Base-by-base conservation (phyloP, 2,797 vertebrate genomes). In the Enteromius radiatus region DNA sequence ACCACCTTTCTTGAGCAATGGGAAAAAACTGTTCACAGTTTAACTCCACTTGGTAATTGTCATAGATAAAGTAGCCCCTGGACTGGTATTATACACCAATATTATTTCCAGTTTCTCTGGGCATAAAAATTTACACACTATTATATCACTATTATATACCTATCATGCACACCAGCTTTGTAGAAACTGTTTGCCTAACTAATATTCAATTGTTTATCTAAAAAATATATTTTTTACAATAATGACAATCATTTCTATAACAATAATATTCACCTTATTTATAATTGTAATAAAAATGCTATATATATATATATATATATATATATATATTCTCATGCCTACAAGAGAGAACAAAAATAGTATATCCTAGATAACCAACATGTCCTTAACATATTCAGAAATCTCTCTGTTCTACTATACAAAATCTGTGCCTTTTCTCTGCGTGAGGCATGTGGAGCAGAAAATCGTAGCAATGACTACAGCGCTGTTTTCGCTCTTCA, bases 401-500 rank as follows among this genome's bases (percentile, higher is more conserved):
- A 61, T 49, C 0, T 63, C 14, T n/a, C 36, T 31, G 45, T 26
- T 36, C 14, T 36, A n/a, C 11, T 11, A 64, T 4, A 31, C 12
- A 43, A 45, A 65, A 59, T 68, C 36, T 56, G 1, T 43, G 11
- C 0, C 0, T 33, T 47, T 47, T 73, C 41, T 64, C 23, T 56
- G 47, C 36, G 15, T 6, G 31, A 80, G 88, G 80, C 85, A 91
- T 92, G 85, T 92, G 84, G 90, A 91, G 91, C 91, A 88, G 91
- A 87, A 92, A 92, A 92, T 88, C 68, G 41, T 71, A 23, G 75
- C 54, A 82, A 68, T 89, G 83, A 88, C 78, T 76, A 31, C 31
- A 87, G 80, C 67, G 86, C 88, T 74, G 63, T 83, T 31, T 36
- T 31, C 5, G 33, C 21, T 52, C 63, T 12, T 56, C 84, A 77